Evolutionary conservation across 64 coral and sea anemone species (phyloP).

Genomic region (Dendrophyllia cribrosa): DNA sequence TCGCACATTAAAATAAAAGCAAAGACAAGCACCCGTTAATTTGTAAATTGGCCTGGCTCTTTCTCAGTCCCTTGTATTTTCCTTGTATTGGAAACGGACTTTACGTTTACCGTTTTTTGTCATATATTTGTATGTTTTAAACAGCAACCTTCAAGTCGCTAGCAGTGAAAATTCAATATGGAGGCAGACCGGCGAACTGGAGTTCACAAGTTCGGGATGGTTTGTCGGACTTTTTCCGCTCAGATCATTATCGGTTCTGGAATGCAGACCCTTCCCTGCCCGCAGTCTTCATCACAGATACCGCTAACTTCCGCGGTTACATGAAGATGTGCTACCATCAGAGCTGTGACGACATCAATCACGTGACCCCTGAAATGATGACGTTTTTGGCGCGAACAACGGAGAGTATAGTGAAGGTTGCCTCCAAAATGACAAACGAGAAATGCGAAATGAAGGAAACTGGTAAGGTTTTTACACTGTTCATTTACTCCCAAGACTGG

Average conservation of each 20-base stretch:
- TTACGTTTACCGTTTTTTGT: too few species aligned
- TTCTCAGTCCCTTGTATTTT: too few species aligned
- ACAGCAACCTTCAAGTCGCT: too few species aligned
- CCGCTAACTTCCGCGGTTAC: constrained; percentile 54
- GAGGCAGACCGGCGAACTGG: too few species aligned
- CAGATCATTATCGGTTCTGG: constrained; percentile 71
- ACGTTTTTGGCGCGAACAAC: constrained; percentile 34
- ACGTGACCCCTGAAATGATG: constrained; percentile 48
- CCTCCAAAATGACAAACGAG: background rate
- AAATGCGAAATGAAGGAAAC: background rate
- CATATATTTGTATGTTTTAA: too few species aligned
- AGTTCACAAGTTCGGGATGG: too few species aligned
- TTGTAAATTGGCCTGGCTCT: too few species aligned
- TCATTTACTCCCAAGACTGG: too few species aligned
- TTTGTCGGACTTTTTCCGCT: constrained; percentile 14
- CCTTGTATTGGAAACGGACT: too few species aligned
- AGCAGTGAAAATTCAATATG: too few species aligned
- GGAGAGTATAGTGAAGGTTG: constrained; percentile 8
- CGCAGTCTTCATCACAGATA: constrained; percentile 70
- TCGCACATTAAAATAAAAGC: too few species aligned
- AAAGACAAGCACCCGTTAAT: too few species aligned
- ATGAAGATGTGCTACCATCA: constrained; percentile 69
- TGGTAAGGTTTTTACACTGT: background rate
- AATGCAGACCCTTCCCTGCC: constrained; percentile 29
- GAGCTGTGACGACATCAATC: constrained; percentile 56